These are phyloP conservation scores for Podarcis cretensis DNA, from an alignment of 2,113 vertebrate species.

Conservation along the genomic window DNA sequence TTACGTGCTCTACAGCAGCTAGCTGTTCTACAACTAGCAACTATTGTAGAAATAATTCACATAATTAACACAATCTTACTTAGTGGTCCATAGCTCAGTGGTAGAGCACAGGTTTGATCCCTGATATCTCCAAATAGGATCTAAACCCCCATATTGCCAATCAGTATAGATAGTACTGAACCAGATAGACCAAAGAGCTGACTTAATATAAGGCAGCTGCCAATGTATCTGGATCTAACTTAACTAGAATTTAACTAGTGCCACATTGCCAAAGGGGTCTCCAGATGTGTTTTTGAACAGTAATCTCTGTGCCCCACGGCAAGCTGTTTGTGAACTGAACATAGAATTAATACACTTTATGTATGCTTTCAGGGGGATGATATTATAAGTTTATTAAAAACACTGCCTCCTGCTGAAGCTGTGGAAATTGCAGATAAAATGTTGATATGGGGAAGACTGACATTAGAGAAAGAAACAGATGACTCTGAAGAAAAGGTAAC, in stretches of 20 bases:
- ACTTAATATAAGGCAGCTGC: not conserved
- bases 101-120: not conserved
- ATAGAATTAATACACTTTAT: not conserved
- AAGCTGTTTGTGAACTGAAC: not conserved
- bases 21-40: not conserved
- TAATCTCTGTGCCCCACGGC: not conserved
- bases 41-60: not conserved
- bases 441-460: constrained; percentile 82
- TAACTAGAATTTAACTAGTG: not conserved
- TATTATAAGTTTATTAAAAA: constrained; percentile 80
- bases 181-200: not conserved
- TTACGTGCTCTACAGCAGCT: not conserved
- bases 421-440: constrained; percentile 84
- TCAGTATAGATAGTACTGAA: not conserved
- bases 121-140: not conserved
- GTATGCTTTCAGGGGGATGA: constrained; percentile 80
- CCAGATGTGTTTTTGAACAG: not conserved
- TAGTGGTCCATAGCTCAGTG: not conserved
- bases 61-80: not conserved
- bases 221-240: not conserved
- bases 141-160: too few species aligned
- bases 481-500: constrained; percentile 79
- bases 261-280: not conserved
- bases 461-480: constrained; percentile 81
- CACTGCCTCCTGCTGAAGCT: constrained; percentile 77